Base-by-base conservation (phyloP, 1,140 invertebrate species). In the Euglossa dilemma region DNA sequence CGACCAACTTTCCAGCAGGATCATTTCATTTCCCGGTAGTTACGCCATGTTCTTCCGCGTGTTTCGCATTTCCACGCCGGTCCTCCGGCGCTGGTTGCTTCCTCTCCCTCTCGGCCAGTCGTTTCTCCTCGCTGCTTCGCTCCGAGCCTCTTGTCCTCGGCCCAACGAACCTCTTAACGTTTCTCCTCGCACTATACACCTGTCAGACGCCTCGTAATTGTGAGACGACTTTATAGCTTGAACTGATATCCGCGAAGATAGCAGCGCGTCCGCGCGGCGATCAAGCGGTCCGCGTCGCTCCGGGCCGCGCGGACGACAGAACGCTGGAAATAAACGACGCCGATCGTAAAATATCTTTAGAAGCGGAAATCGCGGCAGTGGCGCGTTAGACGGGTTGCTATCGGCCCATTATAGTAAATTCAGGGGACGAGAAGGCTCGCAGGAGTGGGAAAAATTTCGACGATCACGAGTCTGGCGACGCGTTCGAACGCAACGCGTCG, bases 121-220 rank as follows among this genome's bases (percentile, higher is more conserved):
- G 77, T 84, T 75, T 83, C 81, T 83, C 67, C 57, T 25, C 56
- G 28, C 50, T 45, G 54, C 72, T 75, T 76, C 87, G 70, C 73
- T 72, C 76, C 76, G n/a, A 77, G 64, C 73, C 63, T 77, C 83
- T 85, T 83, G 63, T 84, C 61, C 80, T 18, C 25, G 74, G 61
- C 72, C 28, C 87, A 80, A 80, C 84, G 74, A 84, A 86, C 87
- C 84, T 88, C 83, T 89, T 87, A 89, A 69, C 87, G 84, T 81
- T 81, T 81, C 84, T 61, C 80, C 80, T 88, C 78, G 77, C 87
- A 74, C 87, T 80, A 80, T 89, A 86, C 87, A 88, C 87, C 87
- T 89, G 87, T 89, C 87, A 89, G 84, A 74, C 76, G 73, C 76
- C 87, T 66, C 80, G 87, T 88, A 89, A 89, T 89, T 88, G 87